phyloP scores from a whole-genome alignment of 2,113 vertebrate species.

The Rousettus leschenaultii region DNA sequence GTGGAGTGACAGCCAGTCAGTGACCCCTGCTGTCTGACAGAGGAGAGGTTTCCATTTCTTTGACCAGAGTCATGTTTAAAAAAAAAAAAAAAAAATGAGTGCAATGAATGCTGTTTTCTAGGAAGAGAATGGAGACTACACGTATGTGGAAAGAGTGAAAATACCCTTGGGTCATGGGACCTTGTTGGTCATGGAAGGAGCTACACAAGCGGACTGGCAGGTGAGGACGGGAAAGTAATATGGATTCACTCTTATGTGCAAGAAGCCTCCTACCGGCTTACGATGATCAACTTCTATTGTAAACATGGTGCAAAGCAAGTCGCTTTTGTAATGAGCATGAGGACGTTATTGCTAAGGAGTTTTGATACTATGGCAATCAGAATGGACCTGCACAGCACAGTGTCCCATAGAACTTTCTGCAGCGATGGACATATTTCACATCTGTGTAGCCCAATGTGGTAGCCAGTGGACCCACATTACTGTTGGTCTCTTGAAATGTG shows the following conservation, averaged over 20 bases:
- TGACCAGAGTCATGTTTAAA: not conserved
- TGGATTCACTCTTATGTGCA: accelerated
- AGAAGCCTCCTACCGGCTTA: not conserved
- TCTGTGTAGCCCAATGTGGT: not conserved
- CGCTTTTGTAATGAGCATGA: not conserved
- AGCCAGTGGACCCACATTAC: not conserved
- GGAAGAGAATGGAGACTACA: conserved; percentile 93
- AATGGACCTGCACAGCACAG: accelerated
- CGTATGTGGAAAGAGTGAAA: conserved; percentile 86
- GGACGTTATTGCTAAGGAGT: not conserved
- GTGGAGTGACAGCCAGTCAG: not conserved
- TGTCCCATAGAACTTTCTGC: not conserved
- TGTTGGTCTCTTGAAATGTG: not conserved
- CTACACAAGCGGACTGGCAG: conserved; percentile 97
- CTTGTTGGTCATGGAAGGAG: conserved; percentile 95
- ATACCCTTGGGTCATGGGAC: conserved; percentile 92
- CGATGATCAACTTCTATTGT: not conserved
- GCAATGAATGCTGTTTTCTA: conserved; percentile 71
- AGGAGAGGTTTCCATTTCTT: not conserved
- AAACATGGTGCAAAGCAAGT: not conserved
- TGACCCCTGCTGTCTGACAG: not conserved
- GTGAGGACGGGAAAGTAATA: conserved; percentile 62
- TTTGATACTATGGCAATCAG: not conserved
- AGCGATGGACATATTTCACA: accelerated
- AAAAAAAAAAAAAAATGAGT: not conserved